A percentile compares a stretch with the other conserved stretches of the same genome.
Evolutionary conservation across 2,113 vertebrate genomes (phyloP).

Genomic region (Coryphaenoides rupestris): DNA sequence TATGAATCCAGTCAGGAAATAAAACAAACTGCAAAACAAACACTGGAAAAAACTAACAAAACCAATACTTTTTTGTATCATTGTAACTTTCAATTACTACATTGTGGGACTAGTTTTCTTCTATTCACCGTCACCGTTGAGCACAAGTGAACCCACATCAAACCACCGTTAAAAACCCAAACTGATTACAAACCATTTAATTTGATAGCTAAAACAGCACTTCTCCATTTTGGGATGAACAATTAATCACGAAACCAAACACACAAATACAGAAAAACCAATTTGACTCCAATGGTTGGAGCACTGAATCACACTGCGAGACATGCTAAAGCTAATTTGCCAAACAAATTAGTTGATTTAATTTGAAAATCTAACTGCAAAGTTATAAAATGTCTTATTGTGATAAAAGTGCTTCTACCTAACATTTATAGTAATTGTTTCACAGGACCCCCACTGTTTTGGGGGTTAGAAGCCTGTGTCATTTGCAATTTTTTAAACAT

Average conservation of each 20-base stretch:
- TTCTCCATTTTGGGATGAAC: slow-evolving; percentile 62
- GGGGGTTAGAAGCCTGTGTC: slow-evolving; percentile 45
- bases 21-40: slow-evolving; percentile 7
- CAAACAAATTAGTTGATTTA: slow-evolving; percentile 70
- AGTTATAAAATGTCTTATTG: slow-evolving; percentile 70
- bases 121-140: slow-evolving; percentile 62
- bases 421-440: slow-evolving; percentile 72
- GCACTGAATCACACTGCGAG: slow-evolving; percentile 67
- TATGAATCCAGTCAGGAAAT: too few species aligned
- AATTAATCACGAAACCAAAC: slow-evolving; percentile 64
- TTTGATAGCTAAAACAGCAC: slow-evolving; percentile 67
- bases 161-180: slow-evolving; percentile 67
- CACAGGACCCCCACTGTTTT: slow-evolving; percentile 54
- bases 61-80: slow-evolving; percentile 64
- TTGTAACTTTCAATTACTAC: slow-evolving; percentile 65
- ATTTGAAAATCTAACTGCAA: slow-evolving; percentile 60
- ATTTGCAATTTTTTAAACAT: slow-evolving; percentile 59
- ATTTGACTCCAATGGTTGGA: slow-evolving; percentile 70
- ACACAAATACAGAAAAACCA: slow-evolving; percentile 64
- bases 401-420: slow-evolving; percentile 58
- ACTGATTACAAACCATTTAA: slow-evolving; percentile 74
- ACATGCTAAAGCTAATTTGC: slow-evolving; percentile 74
- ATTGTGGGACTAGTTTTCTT: slow-evolving; percentile 51
- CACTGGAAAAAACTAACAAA: slow-evolving; percentile 34
- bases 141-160: slow-evolving; percentile 59